Evolutionary conservation across 2,113 vertebrate species (phyloP), one percentile per base, ranked within the genome.

Genomic region (Notothenia rossii): DNA sequence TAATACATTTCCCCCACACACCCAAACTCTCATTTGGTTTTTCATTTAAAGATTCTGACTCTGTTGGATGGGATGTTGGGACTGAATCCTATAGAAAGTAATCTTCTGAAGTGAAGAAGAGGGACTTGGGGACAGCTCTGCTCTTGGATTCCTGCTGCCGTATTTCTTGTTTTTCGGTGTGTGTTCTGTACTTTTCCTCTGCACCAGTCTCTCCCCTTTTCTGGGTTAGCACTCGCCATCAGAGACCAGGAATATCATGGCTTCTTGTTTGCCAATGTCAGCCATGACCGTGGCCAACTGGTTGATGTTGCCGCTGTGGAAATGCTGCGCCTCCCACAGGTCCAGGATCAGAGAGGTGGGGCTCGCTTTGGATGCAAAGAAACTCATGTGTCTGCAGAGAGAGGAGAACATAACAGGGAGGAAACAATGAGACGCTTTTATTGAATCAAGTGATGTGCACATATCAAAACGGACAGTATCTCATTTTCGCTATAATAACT

Each of bases 311-410:
- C 98, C 97, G 1, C 95, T 97, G 94, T 98, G 97, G 94, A 99
- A 99, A 92, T 99, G 98, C 77, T 96, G 96, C 0, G 97, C 95
- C 94, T 99, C 98, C 98, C 98, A 99, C 84, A 99, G 94, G 96
- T 99, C 99, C 94, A 99, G 96, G 93, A 99, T 98, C 94, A 97
- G 94, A 90, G 97, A 97, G 25, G 98, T 99, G 43, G 98, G 98
- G 91, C 98, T 99, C 79, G 96, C 91, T 95, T 98, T 99, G 55
- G 97, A 98, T 85, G 97, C 97, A 54, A 99, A 98, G 95, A 97
- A 99, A 95, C 95, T 96, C 94, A 99, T 96, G 96, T 99, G 97
- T 96, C 98, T 99, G 86, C 33, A 29, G 79, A 65, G 72, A 22
- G 72, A 22, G 36, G 18, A 66, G 36, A 75, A 48, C 7, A 60